Evolutionary conservation across 2,797 vertebrate species (phyloP).

Genomic region (Crocidura indochinensis): DNA sequence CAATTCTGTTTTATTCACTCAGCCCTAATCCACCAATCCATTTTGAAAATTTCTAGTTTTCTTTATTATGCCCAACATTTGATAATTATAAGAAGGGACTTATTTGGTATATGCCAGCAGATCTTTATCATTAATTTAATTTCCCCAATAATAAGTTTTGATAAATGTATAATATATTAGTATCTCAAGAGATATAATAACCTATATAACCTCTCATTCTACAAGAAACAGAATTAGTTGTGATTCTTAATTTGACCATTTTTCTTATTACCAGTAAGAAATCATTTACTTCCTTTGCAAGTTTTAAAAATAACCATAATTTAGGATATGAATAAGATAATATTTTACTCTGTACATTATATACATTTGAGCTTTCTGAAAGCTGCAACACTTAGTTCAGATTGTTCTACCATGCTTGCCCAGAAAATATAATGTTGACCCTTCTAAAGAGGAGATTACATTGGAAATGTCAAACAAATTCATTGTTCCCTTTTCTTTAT

Average conservation of each 20-base stretch:
- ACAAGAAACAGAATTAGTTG: neutral
- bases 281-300: conserved; percentile 66
- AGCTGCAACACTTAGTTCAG: conserved; percentile 50
- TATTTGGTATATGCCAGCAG: neutral
- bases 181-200: neutral
- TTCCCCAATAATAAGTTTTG: conserved; percentile 11
- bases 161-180: conserved; percentile 7
- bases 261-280: neutral
- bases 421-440: conserved; percentile 59
- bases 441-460: conserved; percentile 60
- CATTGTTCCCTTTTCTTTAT: conserved; percentile 60
- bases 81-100: neutral
- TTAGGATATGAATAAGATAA: conserved; percentile 41
- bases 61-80: neutral
- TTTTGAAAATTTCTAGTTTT: neutral
- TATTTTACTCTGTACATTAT: conserved; percentile 28
- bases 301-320: conserved; percentile 42
- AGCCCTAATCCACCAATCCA: neutral
- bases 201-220: neutral
- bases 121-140: neutral
- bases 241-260: conserved; percentile 20
- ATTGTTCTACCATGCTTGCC: neutral
- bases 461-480: conserved; percentile 59
- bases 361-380: conserved; percentile 26
- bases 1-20: too few relatives aligned